Evolutionary conservation across 2,797 vertebrate species (phyloP), one percentile per base, ranked within the genome.

Genomic region (Macroramphosus scolopax): DNA sequence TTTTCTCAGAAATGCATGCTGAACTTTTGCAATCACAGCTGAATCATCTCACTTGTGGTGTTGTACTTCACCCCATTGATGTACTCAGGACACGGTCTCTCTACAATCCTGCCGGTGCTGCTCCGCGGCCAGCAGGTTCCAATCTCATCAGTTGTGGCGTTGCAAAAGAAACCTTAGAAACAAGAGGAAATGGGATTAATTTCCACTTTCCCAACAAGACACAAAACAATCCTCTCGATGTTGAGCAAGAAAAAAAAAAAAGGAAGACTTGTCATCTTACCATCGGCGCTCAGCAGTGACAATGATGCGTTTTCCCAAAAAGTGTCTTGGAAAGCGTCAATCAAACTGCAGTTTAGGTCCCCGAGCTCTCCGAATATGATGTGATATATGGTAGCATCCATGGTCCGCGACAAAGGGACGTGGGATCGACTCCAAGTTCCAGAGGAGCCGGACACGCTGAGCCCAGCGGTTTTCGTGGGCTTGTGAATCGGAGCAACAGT

Each of bases 11-110:
- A 26, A 26, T 26, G 8, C 8, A 9, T 6, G 30, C 5, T 32
- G 5, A 73, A 77, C 39, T 74, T 79, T 60, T 53, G 6, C 12
- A 1, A 6, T 25, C 1, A 17, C 4, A 5, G 8, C 1, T 10
- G 5, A 28, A 40, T 16, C 1, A 1, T 65, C 96, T 96, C 90
- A 98, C 97, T 91, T 0, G 92, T 95, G 18, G 94, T 96, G 89
- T 98, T 97, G 90, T 98, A 99, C 76, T 95, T 95, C 78, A 99
- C 89, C 17, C 96, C 96, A 52, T 99, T 98, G 87, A 98, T 94
- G 80, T 90, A 94, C 81, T 96, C 95, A 0, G 97, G 97, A 67
- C 97, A 99, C 12, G 95, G 94, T 89, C 93, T 90, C 81, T 94
- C 93, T 44, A 98, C 95, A 1, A 95, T 78, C 18, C 88, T 91